Evolutionary conservation across 2,888 invertebrate genomes (phyloP), one percentile per base, ranked within the genome.

Genomic region (Cenopis cana): DNA sequence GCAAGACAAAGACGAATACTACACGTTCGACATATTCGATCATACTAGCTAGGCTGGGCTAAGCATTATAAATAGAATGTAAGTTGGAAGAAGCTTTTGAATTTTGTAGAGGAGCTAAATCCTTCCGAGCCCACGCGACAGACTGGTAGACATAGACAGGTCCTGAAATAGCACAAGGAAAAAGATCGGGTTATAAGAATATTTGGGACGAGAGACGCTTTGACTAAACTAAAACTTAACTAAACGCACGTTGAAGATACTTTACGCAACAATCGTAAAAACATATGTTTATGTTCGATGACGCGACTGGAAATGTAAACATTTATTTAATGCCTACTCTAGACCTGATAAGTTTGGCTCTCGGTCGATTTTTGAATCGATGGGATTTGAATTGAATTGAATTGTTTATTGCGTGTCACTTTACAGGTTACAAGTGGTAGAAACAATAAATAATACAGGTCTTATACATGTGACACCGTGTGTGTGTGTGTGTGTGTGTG

Each of bases 31-130:
- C 33, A 33, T 33, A 33, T 1, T 33, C 33, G 33, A 33, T 33
- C 33, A 36, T 17, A 2, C 11, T 18, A 18, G 17, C n/a, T 41
- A 36, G n/a, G 17, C 5, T 5, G 29, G 29, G 12, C 46, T 10
- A n/a, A 57, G 18, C 36, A 5, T 29, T 54, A 64, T 24, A 38
- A 54, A 54, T 64, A 64, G 36, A 18, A 14, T 12, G 52, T 46
- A 9, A 12, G 33, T 14, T 18, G 36, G 54, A 68, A 52, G 64
- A 41, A 64, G 57, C 49, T 41, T 50, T 12, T 69, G 52, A 64
- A 65, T 65, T 33, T 69, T 46, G 57, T 24, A 65, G 57, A 12
- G 29, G 33, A 65, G 57, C 64, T 65, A 65, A 69, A 52, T 64
- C 57, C n/a, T 33, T 57, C 33, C 46, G 14, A 12, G 29, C 56